Evolutionary conservation across 2,888 invertebrate genomes (phyloP).

Genomic region (Acrobasis repandana): DNA sequence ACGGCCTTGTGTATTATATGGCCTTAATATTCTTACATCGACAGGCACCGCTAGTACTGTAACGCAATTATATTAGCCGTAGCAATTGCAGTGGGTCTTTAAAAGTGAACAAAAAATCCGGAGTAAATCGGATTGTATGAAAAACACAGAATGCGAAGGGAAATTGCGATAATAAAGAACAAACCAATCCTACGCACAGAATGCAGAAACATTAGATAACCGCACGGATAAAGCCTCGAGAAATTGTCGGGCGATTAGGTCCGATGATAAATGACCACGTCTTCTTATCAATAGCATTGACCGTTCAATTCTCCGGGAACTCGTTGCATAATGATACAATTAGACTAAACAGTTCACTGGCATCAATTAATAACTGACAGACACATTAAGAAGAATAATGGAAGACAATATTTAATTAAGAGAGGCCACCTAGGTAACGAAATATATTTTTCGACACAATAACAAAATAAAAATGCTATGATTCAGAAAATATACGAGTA

Average conservation of each 20-base stretch:
- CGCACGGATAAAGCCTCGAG: not conserved
- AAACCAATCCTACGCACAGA: not conserved
- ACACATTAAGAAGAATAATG: too few relatives aligned
- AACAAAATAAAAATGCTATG: not conserved
- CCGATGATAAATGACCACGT: not conserved
- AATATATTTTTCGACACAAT: not conserved
- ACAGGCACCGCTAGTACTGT: too few relatives aligned
- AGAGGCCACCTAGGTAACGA: not conserved
- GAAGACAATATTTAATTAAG: not conserved
- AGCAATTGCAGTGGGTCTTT: too few relatives aligned
- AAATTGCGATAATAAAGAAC: too few relatives aligned
- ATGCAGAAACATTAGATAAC: not conserved
- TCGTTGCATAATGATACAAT: not conserved
- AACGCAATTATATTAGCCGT: too few relatives aligned
- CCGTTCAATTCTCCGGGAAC: not conserved
- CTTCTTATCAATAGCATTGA: conserved; percentile 2
- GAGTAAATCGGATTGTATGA: too few relatives aligned
- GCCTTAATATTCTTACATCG: too few relatives aligned
- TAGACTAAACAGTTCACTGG: not conserved
- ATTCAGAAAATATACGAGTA: not conserved
- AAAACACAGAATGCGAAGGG: too few relatives aligned
- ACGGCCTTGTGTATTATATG: too few relatives aligned
- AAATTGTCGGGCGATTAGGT: not conserved
- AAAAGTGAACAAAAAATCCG: too few relatives aligned
- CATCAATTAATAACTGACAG: not conserved